These are phyloP conservation scores for Cryptomyrus ogoouensis DNA, from an alignment of 2,113 vertebrate genomes.

Conservation along the genomic window DNA sequence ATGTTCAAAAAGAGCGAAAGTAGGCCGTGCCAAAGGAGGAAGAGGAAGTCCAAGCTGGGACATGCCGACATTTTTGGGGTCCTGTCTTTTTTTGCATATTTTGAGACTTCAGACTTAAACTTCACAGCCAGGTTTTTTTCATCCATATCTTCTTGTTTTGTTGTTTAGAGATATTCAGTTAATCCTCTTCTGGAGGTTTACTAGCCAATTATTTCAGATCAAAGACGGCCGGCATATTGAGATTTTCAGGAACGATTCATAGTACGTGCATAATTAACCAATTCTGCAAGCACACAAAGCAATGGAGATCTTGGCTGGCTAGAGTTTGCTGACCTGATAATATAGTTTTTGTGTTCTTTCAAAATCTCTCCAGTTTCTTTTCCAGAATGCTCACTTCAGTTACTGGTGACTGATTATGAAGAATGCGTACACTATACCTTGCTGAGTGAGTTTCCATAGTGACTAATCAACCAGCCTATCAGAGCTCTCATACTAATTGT, in stretches of 20 bases:
- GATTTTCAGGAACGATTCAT: not conserved
- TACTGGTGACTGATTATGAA: not conserved
- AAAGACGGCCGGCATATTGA: not conserved
- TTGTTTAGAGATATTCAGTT: not conserved
- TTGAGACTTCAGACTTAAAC: not conserved
- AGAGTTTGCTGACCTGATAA: not conserved
- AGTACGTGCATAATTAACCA: not conserved
- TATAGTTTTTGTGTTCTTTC: not conserved
- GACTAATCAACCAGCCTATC: not conserved
- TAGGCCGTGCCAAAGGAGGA: conserved; percentile 39
- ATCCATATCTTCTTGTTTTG: not conserved
- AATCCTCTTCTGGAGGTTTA: not conserved
- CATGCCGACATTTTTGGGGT: conserved; percentile 9
- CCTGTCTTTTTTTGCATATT: not conserved
- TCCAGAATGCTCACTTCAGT: not conserved
- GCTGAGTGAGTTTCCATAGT: not conserved
- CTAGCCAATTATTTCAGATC: not conserved
- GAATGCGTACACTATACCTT: not conserved
- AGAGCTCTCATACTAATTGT: not conserved
- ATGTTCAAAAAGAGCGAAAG: conserved; percentile 25
- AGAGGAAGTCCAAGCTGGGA: conserved; percentile 27
- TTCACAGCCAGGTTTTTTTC: not conserved
- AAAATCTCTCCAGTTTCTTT: not conserved
- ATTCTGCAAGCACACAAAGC: not conserved
- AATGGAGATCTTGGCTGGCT: not conserved